Conservation (phyloP, 2,888 invertebrate species). For the Brenthis hecate region DNA sequence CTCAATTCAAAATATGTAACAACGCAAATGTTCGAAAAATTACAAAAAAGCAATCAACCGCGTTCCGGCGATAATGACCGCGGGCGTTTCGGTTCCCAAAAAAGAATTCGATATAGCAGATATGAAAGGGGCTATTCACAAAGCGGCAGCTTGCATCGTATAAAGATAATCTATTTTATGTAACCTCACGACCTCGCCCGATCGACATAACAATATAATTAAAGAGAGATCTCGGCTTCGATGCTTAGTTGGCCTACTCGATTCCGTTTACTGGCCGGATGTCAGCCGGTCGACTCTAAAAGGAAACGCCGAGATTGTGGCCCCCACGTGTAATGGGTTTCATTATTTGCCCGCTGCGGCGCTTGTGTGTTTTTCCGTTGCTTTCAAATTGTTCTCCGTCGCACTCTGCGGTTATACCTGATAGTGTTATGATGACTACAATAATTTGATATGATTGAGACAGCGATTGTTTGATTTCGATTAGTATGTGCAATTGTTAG, state of each 20-base stretch:
- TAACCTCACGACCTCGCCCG: constrained; percentile 79
- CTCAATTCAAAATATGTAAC: constrained; percentile 27
- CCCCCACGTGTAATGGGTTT: constrained; percentile 57
- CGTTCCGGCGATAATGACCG: constrained; percentile 66
- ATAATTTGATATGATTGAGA: constrained; percentile 23
- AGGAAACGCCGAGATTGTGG: constrained; percentile 70
- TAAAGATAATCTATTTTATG: constrained; percentile 80
- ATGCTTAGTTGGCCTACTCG: constrained; percentile 42
- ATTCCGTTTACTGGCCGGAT: constrained; percentile 66
- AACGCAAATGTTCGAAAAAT: constrained; percentile 40
- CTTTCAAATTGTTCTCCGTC: constrained; percentile 36
- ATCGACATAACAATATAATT: constrained; percentile 80
- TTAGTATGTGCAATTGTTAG: constrained; percentile 12
- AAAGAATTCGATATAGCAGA: constrained; percentile 68
- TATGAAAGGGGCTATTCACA: constrained; percentile 62
- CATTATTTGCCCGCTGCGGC: constrained; percentile 61
- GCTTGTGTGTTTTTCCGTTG: constrained; percentile 41
- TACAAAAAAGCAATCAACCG: constrained; percentile 42
- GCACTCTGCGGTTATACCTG: constrained; percentile 17
- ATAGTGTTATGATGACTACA: constrained; percentile 30
- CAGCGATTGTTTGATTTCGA: constrained; percentile 26
- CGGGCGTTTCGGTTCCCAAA: constrained; percentile 47
- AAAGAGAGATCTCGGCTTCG: constrained; percentile 70
- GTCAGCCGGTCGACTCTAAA: constrained; percentile 60
- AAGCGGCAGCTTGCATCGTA: constrained; percentile 69